Evolutionary conservation across 2,888 invertebrate species (phyloP), one percentile per base, ranked within the genome.

Genomic region (Trilocha varians): DNA sequence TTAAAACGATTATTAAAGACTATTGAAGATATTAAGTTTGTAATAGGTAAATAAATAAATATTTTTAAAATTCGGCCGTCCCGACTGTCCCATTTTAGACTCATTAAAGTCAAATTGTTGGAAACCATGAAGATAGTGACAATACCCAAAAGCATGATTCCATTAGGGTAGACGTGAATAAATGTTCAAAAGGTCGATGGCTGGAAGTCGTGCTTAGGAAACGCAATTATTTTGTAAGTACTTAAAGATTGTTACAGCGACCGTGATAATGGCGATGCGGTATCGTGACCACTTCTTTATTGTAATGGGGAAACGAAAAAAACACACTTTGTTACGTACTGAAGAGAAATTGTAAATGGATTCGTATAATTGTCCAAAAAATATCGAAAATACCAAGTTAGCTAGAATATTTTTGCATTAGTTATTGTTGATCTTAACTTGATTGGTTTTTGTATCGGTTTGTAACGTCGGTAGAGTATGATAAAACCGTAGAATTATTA

Each of bases 211-310:
- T 82, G 82, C 74, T 76, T 75, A 71, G 74, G 65, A 73, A 79
- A 78, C 67, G 70, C 74, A 76, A 82, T 83, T 80, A 83, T 77
- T 74, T 66, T 68, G 64, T 75, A 71, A 74, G 71, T 71, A 71
- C 65, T 59, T 71, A 62, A 59, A 74, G 76, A 76, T 78, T 74
- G 73, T 76, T 77, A 69, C 63, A 70, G 76, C 74, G 76, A 72
- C 70, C 70, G 25, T 70, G 62, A 73, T 78, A 78, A 78, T 79
- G 73, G 71, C 62, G 73, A 71, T 68, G 70, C 56, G 63, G 64
- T 65, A 62, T 70, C 70, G 71, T 75, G 75, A 72, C 70, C 67
- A 63, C 62, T 63, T 60, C 47, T 52, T 53, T 50, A 58, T 55
- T 57, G 53, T 48, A 49, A 50, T 47, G 46, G 56, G 50, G 48